These are phyloP conservation scores for Patella caerulea DNA, from an alignment of 2,888 invertebrate species.

Conservation along the genomic window DNA sequence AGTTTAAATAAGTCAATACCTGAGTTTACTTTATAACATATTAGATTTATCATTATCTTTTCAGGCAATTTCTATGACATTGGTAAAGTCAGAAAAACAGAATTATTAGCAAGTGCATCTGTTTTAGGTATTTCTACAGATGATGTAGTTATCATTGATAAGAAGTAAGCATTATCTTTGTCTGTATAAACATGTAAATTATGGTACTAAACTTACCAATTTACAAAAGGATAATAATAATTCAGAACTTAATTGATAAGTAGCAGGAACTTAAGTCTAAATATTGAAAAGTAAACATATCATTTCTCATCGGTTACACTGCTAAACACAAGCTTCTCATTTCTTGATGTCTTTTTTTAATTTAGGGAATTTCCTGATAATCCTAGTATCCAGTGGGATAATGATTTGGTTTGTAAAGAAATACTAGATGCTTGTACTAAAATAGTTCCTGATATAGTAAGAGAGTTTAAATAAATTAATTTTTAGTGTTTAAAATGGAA, in stretches of 20 bases:
- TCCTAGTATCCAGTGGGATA: slow-evolving; percentile 83
- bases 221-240: no score
- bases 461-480: slow-evolving; percentile 21
- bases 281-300: no score
- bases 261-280: no score
- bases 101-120: slow-evolving; percentile 86
- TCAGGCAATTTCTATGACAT: slow-evolving; percentile 80
- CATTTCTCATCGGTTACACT: no score
- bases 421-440: slow-evolving; percentile 81
- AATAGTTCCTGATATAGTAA: slow-evolving; percentile 70
- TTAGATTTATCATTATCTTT: slow-evolving; percentile 25
- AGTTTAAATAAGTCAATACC: no score
- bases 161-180: slow-evolving; percentile 50
- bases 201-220: no score
- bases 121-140: slow-evolving; percentile 82
- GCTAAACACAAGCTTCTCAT: no score
- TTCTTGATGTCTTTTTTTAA: no score
- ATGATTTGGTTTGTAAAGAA: slow-evolving; percentile 77
- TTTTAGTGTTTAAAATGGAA: background rate
- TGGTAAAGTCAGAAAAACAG: slow-evolving; percentile 80
- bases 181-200: no score
- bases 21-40: no score
- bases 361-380: slow-evolving; percentile 58
- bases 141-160: slow-evolving; percentile 80
- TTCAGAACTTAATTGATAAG: no score